Evolutionary conservation across 2,888 invertebrate genomes (phyloP), one percentile per base, ranked within the genome.

Genomic region (Drosophila quasianomalipes): DNA sequence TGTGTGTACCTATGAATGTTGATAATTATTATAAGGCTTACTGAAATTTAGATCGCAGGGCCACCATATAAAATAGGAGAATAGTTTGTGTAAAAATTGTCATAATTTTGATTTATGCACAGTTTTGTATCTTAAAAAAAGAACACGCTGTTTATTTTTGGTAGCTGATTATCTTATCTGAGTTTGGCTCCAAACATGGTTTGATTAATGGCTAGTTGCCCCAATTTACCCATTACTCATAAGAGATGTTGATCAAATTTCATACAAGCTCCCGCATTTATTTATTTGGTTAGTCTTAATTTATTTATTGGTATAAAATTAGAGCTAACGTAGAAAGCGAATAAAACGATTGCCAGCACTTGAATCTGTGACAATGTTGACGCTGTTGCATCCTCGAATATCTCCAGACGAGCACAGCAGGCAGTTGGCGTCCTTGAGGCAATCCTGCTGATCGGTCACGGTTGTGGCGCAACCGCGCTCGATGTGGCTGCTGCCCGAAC

Each of bases 341-440:
- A 77, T 73, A 14, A 85, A 78, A n/a, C 90, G 82, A 59, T 85
- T 81, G 35, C 82, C 91, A 3, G 73, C 63, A 22, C 26, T 70
- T 0, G 78, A 72, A 37, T 71, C 66, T 3, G 51, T 19, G 4
- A 47, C 74, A 67, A 92, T 86, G 39, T 92, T 84, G 5, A 83
- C 79, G 28, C 71, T 79, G 60, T 92, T 92, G 67, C 92, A 92
- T 35, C 77, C 85, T 6, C 65, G 78, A 4, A 91, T 70, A 57
- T 92, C 92, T 1, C 90, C 92, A 5, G 92, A 81, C 4, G 90
- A 81, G 59, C 92, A 92, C 28, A 92, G 70, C 33, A 88, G 77
- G 58, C 92, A 92, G 58, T 79, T 90, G 65, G 75, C 61, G 47
- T 88, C 85, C 22, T 71, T 70, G 26, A 87, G 81, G 39, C 92